Conservation (phyloP, 2,113 vertebrate species). For the Andinoacara biseriatus region DNA sequence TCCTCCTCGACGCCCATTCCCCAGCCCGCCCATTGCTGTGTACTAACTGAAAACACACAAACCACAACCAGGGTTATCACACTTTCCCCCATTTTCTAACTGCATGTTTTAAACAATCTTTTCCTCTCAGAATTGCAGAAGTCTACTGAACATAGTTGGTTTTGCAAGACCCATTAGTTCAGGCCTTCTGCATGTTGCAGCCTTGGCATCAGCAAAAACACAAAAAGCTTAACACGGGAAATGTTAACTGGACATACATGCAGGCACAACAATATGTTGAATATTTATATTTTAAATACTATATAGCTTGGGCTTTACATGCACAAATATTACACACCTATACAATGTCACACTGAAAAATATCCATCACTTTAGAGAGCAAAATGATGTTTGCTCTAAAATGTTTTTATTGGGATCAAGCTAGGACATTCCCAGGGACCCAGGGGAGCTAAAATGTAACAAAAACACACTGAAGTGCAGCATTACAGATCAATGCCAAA, state of each 20-base stretch:
- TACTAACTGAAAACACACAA: conserved; percentile 27
- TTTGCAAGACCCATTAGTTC: not conserved
- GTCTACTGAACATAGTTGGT: not conserved
- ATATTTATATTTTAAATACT: not conserved
- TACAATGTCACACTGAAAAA: not conserved
- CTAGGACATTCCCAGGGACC: not conserved
- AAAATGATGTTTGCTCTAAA: not conserved
- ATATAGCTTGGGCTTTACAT: not conserved
- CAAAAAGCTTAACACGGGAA: not conserved
- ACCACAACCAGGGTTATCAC: not conserved
- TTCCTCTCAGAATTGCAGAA: not conserved
- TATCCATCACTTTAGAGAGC: not conserved
- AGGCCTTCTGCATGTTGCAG: not conserved
- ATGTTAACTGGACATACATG: not conserved
- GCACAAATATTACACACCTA: not conserved
- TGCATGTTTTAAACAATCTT: not conserved
- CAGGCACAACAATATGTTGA: not conserved
- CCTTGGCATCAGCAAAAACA: not conserved
- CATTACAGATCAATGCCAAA: not conserved
- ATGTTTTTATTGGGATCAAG: not conserved
- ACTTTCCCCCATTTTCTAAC: not conserved
- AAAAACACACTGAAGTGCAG: not conserved
- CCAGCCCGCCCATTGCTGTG: conserved; percentile 85
- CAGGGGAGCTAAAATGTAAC: not conserved
- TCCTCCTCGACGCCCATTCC: conserved; percentile 88